These are phyloP conservation scores for Drosophila prostipennis DNA, from an alignment of 2,888 invertebrate genomes.

Conservation along the genomic window DNA sequence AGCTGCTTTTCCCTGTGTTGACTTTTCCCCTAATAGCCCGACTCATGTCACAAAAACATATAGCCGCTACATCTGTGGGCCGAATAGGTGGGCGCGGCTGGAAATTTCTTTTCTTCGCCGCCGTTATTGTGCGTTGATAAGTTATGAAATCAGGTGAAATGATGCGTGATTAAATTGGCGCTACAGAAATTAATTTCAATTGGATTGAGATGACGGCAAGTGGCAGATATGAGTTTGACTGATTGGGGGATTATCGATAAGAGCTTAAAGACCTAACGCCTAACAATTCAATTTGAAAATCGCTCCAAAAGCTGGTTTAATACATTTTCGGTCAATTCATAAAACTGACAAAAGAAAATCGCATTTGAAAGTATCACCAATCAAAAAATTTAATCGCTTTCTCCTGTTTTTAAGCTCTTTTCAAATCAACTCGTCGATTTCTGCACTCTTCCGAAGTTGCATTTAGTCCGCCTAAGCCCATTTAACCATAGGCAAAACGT, in stretches of 20 bases:
- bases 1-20: slow-evolving; percentile 43
- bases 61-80: slow-evolving; percentile 30
- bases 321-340: neutral
- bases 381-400: neutral
- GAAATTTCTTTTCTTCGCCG: slow-evolving; percentile 45
- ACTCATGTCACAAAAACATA: slow-evolving; percentile 43
- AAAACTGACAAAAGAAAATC: neutral
- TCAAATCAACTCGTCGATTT: slow-evolving; percentile 10
- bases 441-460: slow-evolving; percentile 34
- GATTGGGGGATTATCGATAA: slow-evolving; percentile 3
- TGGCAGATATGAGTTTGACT: slow-evolving; percentile 2
- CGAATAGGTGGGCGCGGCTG: slow-evolving; percentile 1
- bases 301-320: neutral
- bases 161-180: slow-evolving; percentile 50
- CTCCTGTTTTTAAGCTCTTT: slow-evolving; percentile 8
- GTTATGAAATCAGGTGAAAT: slow-evolving; percentile 67
- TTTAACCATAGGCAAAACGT: slow-evolving; percentile 27
- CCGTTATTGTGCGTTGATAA: slow-evolving; percentile 54
- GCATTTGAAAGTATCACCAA: neutral
- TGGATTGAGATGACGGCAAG: slow-evolving; percentile 27
- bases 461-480: slow-evolving; percentile 9
- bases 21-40: slow-evolving; percentile 55
- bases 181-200: slow-evolving; percentile 53
- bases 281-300: slow-evolving; percentile 3
- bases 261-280: slow-evolving; percentile 14